Evolutionary conservation across 2,113 vertebrate genomes (phyloP), one percentile per base, ranked within the genome.

Genomic region (Amblyopsis rosae): DNA sequence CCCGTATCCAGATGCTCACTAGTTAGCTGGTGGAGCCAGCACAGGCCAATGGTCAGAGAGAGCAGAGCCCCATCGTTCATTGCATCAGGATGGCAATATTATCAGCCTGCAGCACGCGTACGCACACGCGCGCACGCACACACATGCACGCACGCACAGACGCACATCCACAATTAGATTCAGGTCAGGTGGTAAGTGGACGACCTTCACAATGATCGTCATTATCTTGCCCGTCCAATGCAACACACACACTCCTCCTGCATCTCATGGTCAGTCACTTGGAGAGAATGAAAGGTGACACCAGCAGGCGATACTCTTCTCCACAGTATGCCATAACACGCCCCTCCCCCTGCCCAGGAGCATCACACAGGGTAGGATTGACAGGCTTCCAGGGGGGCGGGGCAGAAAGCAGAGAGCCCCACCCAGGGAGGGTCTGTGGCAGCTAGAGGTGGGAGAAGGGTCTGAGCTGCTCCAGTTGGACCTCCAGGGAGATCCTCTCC

Each of bases 391-490:
- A 41, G 35, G 7, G 35, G 35, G 35, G 35, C 35, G 35, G 35
- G 35, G 35, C 35, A 45, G 74, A 71, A 51, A 65, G 81, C 76
- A 67, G 73, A 65, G 51, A 0, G 59, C 69, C 79, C 79, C 65
- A 11, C 33, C 13, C 48, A 6, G 62, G 16, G 12, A 9, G 19
- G 19, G 17, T 58, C 56, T 58, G 12, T 26, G 19, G 12, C 80
- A 60, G 90, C 96, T 98, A 99, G 89, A 98, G 94, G 90, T 99
- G 98, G 85, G 98, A 99, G 90, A 99, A 99, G 15, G 98, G 98
- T 91, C 98, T 94, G 86, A 99, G 96, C 88, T 99, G 98, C 92
- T 99, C 98, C 94, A 99, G 94, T 93, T 99, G 98, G 67, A 99
- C 96, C 91, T 99, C 98, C 91, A 99, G 91, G 75, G 98, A 98